phyloP scores from a whole-genome alignment of 2,888 invertebrate genomes.

The Morinoia aosen region DNA sequence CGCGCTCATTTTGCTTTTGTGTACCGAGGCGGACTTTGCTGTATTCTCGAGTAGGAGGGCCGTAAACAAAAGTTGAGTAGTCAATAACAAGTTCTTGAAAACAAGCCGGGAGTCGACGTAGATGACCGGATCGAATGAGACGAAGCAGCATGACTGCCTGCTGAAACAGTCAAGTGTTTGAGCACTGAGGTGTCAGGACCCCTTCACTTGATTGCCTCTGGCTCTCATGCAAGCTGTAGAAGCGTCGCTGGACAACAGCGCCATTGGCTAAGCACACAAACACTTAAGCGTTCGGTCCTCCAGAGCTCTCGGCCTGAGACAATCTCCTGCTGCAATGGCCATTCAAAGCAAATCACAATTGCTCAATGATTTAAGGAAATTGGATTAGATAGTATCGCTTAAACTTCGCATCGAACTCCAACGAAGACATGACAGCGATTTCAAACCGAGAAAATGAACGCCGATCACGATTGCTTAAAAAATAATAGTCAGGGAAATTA shows the following conservation, averaged over 20 bases:
- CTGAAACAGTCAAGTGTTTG: slow-evolving; percentile 50
- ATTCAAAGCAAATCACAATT: slow-evolving; percentile 36
- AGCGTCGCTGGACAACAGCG: slow-evolving; percentile 29
- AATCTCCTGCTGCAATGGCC: slow-evolving; percentile 34
- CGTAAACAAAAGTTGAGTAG: slow-evolving; percentile 38
- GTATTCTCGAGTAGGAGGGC: slow-evolving; percentile 32
- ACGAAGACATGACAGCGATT: background rate
- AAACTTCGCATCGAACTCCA: background rate
- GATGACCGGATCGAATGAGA: background rate
- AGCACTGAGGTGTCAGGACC: slow-evolving; percentile 41
- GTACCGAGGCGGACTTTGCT: background rate
- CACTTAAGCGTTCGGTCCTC: slow-evolving; percentile 2
- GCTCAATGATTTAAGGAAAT: slow-evolving; percentile 14
- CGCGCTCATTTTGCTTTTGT: background rate
- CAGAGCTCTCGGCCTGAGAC: slow-evolving; percentile 30
- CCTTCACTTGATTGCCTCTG: slow-evolving; percentile 42
- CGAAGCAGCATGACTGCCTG: slow-evolving; percentile 26
- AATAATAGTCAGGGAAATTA: background rate
- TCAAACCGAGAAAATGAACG: background rate
- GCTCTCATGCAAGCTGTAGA: slow-evolving; percentile 28
- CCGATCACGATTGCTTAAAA: background rate
- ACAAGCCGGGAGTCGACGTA: slow-evolving; percentile 20
- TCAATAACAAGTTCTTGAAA: slow-evolving; percentile 51
- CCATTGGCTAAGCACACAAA: slow-evolving; percentile 48
- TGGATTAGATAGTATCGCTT: slow-evolving; percentile 15